Evolutionary conservation across 2,888 invertebrate species (phyloP).

Genomic region (Nomada lathburiana): DNA sequence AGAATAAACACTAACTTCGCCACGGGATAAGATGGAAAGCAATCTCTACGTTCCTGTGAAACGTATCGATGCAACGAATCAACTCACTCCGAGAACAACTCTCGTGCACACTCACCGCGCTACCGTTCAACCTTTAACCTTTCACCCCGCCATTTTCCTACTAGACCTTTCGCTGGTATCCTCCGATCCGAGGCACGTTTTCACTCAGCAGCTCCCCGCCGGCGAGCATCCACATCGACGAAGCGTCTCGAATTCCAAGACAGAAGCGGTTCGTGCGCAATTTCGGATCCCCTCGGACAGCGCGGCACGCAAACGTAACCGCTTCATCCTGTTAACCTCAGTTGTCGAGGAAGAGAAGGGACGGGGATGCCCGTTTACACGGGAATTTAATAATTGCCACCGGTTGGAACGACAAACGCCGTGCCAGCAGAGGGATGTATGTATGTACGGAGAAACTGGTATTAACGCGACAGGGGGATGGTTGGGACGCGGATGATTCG

Average conservation of each 20-base stretch:
- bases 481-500: constrained; percentile 22
- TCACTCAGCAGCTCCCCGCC: constrained; percentile 9
- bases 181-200: background rate
- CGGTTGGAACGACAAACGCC: constrained; percentile 40
- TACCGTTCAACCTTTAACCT: constrained; percentile 5
- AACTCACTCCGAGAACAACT: background rate
- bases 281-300: constrained; percentile 37
- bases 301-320: constrained; percentile 75
- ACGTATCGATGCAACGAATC: background rate
- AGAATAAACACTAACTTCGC: too few species aligned
- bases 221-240: constrained; percentile 35
- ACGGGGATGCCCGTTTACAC: constrained; percentile 39
- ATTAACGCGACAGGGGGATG: background rate
- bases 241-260: constrained; percentile 52
- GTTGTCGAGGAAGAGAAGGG: background rate
- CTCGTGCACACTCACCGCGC: background rate
- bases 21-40: too few species aligned
- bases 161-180: background rate
- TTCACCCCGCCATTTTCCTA: constrained; percentile 1
- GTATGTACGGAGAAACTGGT: background rate
- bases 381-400: constrained; percentile 55
- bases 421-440: background rate
- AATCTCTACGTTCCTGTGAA: background rate
- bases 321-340: constrained; percentile 77
- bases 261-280: constrained; percentile 33